A percentile compares a stretch with the other conserved stretches of the same genome.
phyloP scores from a whole-genome alignment of 2,797 vertebrate species.

The Aphelocoma californica region DNA sequence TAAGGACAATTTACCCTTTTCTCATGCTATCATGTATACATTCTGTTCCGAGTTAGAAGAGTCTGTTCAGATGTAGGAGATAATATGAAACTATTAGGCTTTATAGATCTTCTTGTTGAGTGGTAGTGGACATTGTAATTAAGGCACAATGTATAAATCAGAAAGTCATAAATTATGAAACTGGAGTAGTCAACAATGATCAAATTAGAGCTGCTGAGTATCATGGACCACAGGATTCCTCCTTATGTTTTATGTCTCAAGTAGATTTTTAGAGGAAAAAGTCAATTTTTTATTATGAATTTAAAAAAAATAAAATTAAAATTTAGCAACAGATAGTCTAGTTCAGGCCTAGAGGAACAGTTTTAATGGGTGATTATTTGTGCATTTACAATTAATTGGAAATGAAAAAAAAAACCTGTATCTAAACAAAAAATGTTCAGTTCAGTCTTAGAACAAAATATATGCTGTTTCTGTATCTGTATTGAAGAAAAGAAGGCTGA shows the following conservation, averaged over 20 bases:
- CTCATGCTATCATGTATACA: background rate
- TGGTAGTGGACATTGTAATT: background rate
- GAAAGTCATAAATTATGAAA: background rate
- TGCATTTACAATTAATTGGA: background rate
- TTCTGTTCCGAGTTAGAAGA: background rate
- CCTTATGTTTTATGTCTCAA: background rate
- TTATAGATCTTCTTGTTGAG: constrained; percentile 6
- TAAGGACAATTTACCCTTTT: background rate
- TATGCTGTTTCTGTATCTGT: background rate
- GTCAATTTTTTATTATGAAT: background rate
- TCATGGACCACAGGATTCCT: background rate
- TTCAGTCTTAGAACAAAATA: background rate
- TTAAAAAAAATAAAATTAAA: background rate
- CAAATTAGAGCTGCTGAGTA: background rate
- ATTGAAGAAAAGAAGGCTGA: background rate
- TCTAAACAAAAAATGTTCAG: background rate
- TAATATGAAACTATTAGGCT: background rate
- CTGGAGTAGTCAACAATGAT: background rate
- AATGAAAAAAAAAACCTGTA: background rate
- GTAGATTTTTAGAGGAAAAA: background rate
- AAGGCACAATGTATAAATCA: background rate
- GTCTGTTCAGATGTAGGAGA: background rate
- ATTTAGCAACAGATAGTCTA: background rate
- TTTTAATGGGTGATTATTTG: background rate
- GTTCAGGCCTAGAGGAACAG: background rate